Evolutionary conservation across 2,797 vertebrate genomes (phyloP), one percentile per base, ranked within the genome.

Genomic region (Menidia menidia): DNA sequence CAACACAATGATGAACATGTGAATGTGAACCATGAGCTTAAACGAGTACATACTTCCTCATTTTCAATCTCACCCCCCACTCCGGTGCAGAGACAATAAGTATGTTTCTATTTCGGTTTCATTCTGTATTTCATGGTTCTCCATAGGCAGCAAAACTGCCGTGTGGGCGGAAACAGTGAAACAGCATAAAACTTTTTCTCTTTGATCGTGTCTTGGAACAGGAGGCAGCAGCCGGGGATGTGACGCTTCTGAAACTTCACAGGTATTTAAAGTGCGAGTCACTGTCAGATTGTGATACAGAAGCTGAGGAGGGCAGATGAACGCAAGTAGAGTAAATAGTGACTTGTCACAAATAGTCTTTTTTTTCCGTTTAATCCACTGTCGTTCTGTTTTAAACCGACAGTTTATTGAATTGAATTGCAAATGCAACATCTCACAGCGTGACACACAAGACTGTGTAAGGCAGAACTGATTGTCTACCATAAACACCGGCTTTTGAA

Each of bases 11-110:
- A 61, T 31, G 67, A 73, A 45, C 16, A 33, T 66, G 25, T 56
- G 15, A 3, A 48, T 14, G 18, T 9, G 12, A 11, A 44, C 56
- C 69, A 16, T 19, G 39, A 66, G 54, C 41, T 53, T 42, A 64
- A 71, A 69, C 69, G 57, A 67, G 53, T 64, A 51, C 65, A 78
- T 67, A 73, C 66, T 73, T 18, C 51, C 78, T 80, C 30, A 44
- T 82, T 78, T 82, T 85, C 61, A 30, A 25, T 30, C 60, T 48
- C 41, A 62, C 35, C 35, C 35, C 35, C 35, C 35, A 7, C 35
- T 82, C 48, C 4, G 35, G 64, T 50, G 62, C 67, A 8, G 45
- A 64, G 35, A 61, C 65, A 50, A 45, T 19, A 25, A 56, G 32
- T 0, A 14, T 54, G 62, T 61, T 72, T 57, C 68, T 25, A 18